Evolutionary conservation across 1,140 invertebrate genomes (phyloP), one percentile per base, ranked within the genome.

Genomic region (Cryptotermes secundus): DNA sequence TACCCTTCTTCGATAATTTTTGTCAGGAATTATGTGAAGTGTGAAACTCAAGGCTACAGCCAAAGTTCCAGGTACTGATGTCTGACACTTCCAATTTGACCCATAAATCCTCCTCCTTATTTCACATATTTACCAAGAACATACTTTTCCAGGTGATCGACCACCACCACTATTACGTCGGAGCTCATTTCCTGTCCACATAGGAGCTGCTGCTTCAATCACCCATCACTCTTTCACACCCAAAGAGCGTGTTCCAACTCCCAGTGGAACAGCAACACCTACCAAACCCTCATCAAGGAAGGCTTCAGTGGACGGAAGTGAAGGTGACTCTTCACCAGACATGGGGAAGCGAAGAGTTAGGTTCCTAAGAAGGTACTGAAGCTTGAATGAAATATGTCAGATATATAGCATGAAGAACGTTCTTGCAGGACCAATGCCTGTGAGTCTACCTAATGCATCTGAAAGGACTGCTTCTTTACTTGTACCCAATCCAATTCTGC

Each of bases 331-430:
- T 31, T 82, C 81, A 42, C 81, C 81, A 26, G 81, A 82, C 24
- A 82, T 34, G 31, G n/a, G 42, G 34, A 42, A 59, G 31, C n/a
- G 81, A 59, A 42, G 81, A 26, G 81, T 82, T 19, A 31, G 81
- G 16, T 49, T 82, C 42, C n/a, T 82, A 19, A 45, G 81, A n/a
- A 82, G 81, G 42, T 31, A 82, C 81, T 82, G 81, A 82, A 38
- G 79, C 45, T 49, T 16, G 0, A 49, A 49, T 16, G 16, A 49
- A 19, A 22, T 1, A 49, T 22, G 14, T 49, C 22, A 16, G 19
- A 19, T 42, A 42, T 42, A 42, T 42, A 42, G 9, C 38, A 6
- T n/a, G n/a, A 14, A 12, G 38, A 14, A 12, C 9, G 16, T 42
- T 42, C 38, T 42, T 42, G 16, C 38, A 42, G 38, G 16, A 42